Evolutionary conservation across 2,113 vertebrate genomes (phyloP), one percentile per base, ranked within the genome.

Genomic region (Phylloscopus whistleri): DNA sequence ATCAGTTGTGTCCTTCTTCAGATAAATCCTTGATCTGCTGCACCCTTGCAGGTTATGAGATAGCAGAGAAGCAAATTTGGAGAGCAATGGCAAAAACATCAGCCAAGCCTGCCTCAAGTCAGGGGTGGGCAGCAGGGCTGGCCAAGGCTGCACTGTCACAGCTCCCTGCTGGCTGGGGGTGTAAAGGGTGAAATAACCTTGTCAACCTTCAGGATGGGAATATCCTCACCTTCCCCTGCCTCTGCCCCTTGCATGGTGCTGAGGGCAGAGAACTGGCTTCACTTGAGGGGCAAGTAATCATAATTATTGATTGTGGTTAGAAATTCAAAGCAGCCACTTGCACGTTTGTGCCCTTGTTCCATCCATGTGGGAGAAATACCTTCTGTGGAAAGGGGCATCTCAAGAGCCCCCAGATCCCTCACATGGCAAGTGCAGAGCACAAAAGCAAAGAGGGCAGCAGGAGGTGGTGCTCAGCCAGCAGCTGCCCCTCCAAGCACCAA

Each of bases 391-490:
- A 51, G 9, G 3, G 41, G 18, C 33, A 14, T 21, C 60, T 15
- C 39, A 9, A 22, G 41, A 56, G 44, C 21, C 33, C 31, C 56
- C 70, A 9, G 15, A 20, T 8, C 44, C 28, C 9, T 49, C 27
- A 5, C 7, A 2, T 3, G 17, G 15, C 56, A 19, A 22, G 48
- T 14, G 66, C 49, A 64, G 60, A 56, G 46, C 17, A 6, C 1
- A 8, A 15, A 24, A 48, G 58, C 16, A 17, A 27, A 21, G 10
- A 2, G 23, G 16, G 72, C 51, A 63, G 48, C 0, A 0, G 35
- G 69, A 58, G 28, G n/a, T 3, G 28, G 11, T 16, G 24, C 8
- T 52, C 16, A 46, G 79, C 13, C 24, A 75, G 74, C 39, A 62
- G 66, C 64, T 67, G 39, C 49, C 43, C 3, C 3, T 7, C 11